phyloP scores from a whole-genome alignment of 2,888 invertebrate genomes.

The Hipparchia semele region DNA sequence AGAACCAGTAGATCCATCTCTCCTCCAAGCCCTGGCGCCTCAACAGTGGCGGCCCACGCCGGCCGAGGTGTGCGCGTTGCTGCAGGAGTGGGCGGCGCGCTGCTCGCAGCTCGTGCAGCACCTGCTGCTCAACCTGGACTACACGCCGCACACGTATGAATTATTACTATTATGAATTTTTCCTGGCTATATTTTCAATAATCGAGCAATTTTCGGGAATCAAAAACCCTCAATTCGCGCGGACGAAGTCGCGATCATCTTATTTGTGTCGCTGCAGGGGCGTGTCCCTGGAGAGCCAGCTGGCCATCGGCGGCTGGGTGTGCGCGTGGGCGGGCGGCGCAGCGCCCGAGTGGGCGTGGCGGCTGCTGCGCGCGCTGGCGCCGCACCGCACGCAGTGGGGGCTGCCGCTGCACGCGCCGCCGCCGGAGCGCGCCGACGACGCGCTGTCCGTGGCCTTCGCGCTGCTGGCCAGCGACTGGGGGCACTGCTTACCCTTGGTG shows the following conservation, averaged over 20 bases:
- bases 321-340: slow-evolving; percentile 43
- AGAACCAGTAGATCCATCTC: not conserved
- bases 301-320: slow-evolving; percentile 59
- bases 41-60: slow-evolving; percentile 62
- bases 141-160: slow-evolving; percentile 65
- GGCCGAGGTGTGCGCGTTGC: slow-evolving; percentile 52
- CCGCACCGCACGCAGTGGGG: slow-evolving; percentile 64
- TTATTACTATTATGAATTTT: no score
- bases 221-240: no score
- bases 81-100: slow-evolving; percentile 62
- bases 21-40: slow-evolving; percentile 50
- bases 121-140: slow-evolving; percentile 62
- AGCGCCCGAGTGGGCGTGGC: slow-evolving; percentile 63
- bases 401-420: slow-evolving; percentile 52
- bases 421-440: slow-evolving; percentile 44
- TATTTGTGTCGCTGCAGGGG: slow-evolving; percentile 53
- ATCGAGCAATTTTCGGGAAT: no score
- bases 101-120: slow-evolving; percentile 57
- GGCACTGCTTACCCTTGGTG: slow-evolving; percentile 73
- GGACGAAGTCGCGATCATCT: no score
- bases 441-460: slow-evolving; percentile 56
- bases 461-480: slow-evolving; percentile 65
- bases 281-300: slow-evolving; percentile 59
- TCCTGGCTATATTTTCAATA: no score
- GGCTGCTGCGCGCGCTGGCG: slow-evolving; percentile 54